These are phyloP conservation scores for Oncorhynchus keta DNA, from an alignment of 2,113 vertebrate species.

Conservation along the genomic window DNA sequence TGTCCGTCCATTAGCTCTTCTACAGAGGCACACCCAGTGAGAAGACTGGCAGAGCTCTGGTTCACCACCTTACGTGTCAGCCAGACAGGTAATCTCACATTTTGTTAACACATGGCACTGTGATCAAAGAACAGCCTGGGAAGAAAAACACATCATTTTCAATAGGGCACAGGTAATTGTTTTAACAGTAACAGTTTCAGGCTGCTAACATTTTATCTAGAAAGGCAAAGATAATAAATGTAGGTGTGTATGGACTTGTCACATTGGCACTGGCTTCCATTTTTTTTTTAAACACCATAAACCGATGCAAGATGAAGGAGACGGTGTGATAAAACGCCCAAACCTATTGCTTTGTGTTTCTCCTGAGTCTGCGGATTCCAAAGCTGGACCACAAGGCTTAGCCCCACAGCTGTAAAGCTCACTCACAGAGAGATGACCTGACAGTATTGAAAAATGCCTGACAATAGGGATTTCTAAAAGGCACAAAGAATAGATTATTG, in stretches of 20 bases:
- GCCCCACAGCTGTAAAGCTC: constrained; percentile 4
- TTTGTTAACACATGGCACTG: constrained; percentile 31
- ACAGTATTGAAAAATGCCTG: background rate
- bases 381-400: constrained; percentile 1
- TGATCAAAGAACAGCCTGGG: constrained; percentile 12
- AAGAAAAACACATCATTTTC: constrained; percentile 34
- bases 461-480: background rate
- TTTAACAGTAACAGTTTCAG: constrained; percentile 4
- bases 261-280: constrained; percentile 8
- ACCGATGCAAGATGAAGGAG: background rate
- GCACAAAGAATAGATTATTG: background rate
- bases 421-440: background rate
- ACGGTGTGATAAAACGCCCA: too few species aligned
- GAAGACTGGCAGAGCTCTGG: background rate
- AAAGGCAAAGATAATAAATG: background rate
- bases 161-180: constrained; percentile 19
- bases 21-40: constrained; percentile 18
- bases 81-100: constrained; percentile 29
- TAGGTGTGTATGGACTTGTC: constrained; percentile 31
- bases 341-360: constrained; percentile 29
- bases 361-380: constrained; percentile 16
- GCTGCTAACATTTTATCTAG: constrained; percentile 11
- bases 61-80: constrained; percentile 5
- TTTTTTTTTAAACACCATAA: constrained; percentile 6
- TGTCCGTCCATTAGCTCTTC: background rate